These are phyloP conservation scores for Lymantria dispar DNA, from an alignment of 2,888 invertebrate genomes.

Conservation along the genomic window DNA sequence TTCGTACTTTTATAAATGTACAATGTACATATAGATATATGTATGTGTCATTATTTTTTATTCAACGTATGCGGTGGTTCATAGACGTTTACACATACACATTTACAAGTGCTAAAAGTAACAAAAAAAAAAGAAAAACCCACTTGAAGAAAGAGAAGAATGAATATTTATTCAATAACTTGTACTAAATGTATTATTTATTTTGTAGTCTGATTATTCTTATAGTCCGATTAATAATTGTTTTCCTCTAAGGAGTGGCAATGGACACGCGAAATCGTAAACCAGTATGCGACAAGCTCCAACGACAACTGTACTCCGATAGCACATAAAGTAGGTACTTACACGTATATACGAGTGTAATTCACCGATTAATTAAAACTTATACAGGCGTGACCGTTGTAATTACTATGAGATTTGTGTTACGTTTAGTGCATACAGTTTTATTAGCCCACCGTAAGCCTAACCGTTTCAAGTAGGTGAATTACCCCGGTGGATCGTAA, in stretches of 20 bases:
- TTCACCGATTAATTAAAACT: conserved; percentile 80
- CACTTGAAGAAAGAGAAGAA: too few relatives aligned
- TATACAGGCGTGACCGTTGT: conserved; percentile 73
- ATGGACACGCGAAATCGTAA: conserved; percentile 46
- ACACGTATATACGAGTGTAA: conserved; percentile 57
- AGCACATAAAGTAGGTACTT: conserved; percentile 48
- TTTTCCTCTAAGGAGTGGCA: conserved; percentile 13
- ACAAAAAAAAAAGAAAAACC: too few relatives aligned
- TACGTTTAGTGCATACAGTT: conserved; percentile 53
- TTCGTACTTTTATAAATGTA: too few relatives aligned
- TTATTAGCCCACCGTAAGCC: conserved; percentile 25
- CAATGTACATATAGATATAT: too few relatives aligned
- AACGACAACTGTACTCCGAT: conserved; percentile 51
- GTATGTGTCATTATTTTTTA: too few relatives aligned
- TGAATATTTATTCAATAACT: too few relatives aligned
- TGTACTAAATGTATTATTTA: too few relatives aligned
- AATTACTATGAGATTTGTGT: conserved; percentile 67
- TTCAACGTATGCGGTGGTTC: too few relatives aligned
- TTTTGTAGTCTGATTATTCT: too few relatives aligned
- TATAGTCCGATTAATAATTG: too few relatives aligned
- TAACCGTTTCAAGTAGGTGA: conserved; percentile 44
- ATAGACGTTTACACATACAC: too few relatives aligned
- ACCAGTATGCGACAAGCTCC: conserved; percentile 48
- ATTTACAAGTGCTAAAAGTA: too few relatives aligned
- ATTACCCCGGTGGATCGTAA: conserved; percentile 36